phyloP scores from a whole-genome alignment of 92 coral and sea anemone species.

The Porites divaricata region DNA sequence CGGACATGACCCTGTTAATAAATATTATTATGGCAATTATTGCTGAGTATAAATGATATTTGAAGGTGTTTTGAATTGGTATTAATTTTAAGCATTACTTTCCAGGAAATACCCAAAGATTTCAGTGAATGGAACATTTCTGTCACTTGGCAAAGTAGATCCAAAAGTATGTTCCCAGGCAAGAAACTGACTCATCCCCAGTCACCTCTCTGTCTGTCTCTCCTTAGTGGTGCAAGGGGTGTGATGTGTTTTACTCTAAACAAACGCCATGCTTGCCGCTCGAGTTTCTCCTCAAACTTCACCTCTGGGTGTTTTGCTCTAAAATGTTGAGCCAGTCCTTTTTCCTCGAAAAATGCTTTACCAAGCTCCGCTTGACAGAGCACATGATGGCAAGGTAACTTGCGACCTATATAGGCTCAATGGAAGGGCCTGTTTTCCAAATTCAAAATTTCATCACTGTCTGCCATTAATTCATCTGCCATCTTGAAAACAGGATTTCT shows the following conservation, averaged over 20 bases:
- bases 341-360: no score
- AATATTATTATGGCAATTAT: not conserved
- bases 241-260: constrained; percentile 7
- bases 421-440: not conserved
- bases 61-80: not conserved
- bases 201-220: no score
- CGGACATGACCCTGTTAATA: constrained; percentile 87
- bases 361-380: not conserved
- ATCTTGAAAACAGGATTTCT: not conserved
- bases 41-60: not conserved
- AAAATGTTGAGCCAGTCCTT: no score
- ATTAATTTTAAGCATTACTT: no score
- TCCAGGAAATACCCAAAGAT: no score
- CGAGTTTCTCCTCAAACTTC: not conserved
- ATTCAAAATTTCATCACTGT: not conserved
- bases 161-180: no score
- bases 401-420: not conserved
- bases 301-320: no score
- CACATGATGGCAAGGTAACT: not conserved
- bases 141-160: no score
- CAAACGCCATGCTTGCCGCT: not conserved
- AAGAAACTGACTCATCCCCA: no score
- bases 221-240: no score
- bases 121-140: no score
- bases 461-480: not conserved